Evolutionary conservation across 2,797 vertebrate genomes (phyloP), one percentile per base, ranked within the genome.

Genomic region (Lithobates sylvaticus): DNA sequence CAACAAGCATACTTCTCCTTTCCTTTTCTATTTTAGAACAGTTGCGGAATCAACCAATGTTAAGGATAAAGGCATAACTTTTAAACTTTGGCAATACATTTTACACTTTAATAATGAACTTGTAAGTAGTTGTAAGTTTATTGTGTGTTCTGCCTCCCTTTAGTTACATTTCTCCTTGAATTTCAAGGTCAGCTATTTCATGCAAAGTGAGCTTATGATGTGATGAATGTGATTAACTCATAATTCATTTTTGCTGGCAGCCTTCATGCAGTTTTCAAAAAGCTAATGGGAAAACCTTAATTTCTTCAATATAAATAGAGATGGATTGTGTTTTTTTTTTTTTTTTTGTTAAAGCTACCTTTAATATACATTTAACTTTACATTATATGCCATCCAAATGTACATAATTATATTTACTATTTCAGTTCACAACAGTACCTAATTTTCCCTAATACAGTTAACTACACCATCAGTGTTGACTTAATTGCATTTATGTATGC

Each of bases 201-300:
- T 87, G 85, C 81, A 87, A 87, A 87, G 85, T 83, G 85, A 83
- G 85, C 75, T 87, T 72, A 75, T 87, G 81, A 87, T 87, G 80
- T 87, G 85, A 80, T 83, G 81, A 87, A 87, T 87, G 85, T 83
- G 85, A 87, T 87, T 87, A 87, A 83, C 81, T 86, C 85, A 87
- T 87, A 87, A 87, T 87, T 87, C 76, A 84, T 87, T 84, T 84
- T 87, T 87, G 76, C 81, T 84, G 81, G 86, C 86, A 87, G 86
- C 86, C 76, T 87, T 87, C 86, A 79, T 80, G 71, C 81, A 79
- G 76, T 84, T 83, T 79, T 87, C 58, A 75, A 84, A 82, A 79
- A 84, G 81, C 81, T 87, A 87, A 87, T 84, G 74, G 76, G 61
- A 79, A 87, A 84, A 39, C 75, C 69, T 78, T 87, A 70, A 82